Evolutionary conservation across 2,797 vertebrate species (phyloP).

Genomic region (Semaprochilodus insignis): DNA sequence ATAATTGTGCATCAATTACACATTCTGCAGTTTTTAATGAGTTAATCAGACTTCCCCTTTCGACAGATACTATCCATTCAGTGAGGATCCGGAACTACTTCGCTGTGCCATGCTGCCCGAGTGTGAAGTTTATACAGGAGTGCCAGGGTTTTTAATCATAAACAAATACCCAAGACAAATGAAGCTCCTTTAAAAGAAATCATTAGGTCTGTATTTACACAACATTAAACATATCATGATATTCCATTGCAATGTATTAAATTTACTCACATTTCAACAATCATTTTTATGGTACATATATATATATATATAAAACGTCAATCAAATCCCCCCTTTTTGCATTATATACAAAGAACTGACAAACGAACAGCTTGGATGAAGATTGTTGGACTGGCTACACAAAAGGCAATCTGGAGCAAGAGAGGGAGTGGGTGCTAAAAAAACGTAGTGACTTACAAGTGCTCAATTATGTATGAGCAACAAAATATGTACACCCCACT

Average conservation of each 20-base stretch:
- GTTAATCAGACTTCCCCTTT: slow-evolving; percentile 73
- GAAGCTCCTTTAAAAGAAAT: slow-evolving; percentile 1
- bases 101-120: slow-evolving; percentile 60
- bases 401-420: slow-evolving; percentile 47
- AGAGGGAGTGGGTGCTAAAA: slow-evolving; percentile 58
- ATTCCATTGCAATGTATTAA: background rate
- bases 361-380: slow-evolving; percentile 20
- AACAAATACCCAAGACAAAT: slow-evolving; percentile 34
- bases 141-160: slow-evolving; percentile 38
- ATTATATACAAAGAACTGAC: slow-evolving; percentile 15
- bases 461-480: slow-evolving; percentile 75
- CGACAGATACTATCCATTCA: slow-evolving; percentile 55
- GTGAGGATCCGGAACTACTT: slow-evolving; percentile 58
- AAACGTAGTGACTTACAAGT: slow-evolving; percentile 60
- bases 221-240: background rate
- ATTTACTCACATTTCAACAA: background rate
- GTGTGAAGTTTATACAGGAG: slow-evolving; percentile 58
- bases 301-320: background rate
- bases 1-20: slow-evolving; percentile 84
- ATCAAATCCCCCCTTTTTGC: background rate
- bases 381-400: slow-evolving; percentile 20
- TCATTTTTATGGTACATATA: background rate
- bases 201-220: slow-evolving; percentile 8
- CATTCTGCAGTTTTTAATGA: slow-evolving; percentile 79
- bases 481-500: slow-evolving; percentile 67